Conservation (phyloP, 2,888 invertebrate species). For the Hemistola chrysoprasaria region DNA sequence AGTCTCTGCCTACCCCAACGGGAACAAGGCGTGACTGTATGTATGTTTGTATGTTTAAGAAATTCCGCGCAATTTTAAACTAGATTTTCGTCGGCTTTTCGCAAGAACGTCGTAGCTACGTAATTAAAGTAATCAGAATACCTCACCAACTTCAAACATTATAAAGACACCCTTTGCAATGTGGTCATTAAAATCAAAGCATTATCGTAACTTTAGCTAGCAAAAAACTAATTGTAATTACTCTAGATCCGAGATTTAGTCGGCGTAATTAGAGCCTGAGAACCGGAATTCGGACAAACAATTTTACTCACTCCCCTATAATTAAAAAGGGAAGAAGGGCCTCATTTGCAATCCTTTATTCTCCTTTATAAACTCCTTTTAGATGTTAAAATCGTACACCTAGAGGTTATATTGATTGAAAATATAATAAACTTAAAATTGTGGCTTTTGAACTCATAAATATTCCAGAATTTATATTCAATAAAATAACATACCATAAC, state of each 20-base stretch:
- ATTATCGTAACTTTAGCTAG: constrained; percentile 27
- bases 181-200: constrained; percentile 17
- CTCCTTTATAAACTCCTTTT: constrained; percentile 52
- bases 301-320: constrained; percentile 66
- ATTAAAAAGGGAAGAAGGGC: constrained; percentile 62
- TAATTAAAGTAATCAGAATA: no score
- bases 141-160: background rate
- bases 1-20: no score
- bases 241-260: constrained; percentile 43
- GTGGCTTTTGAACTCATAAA: no score
- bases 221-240: constrained; percentile 49
- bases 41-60: no score
- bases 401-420: no score
- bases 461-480: no score
- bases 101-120: no score
- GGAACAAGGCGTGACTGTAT: no score
- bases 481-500: no score
- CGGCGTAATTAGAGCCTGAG: constrained; percentile 57
- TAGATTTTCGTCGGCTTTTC: no score
- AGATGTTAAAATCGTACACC: constrained; percentile 43
- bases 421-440: no score
- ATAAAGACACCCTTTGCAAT: constrained; percentile 2
- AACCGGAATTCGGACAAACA: constrained; percentile 65
- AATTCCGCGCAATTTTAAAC: no score
- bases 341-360: constrained; percentile 76